Base-by-base conservation (phyloP, 2,888 invertebrate genomes). In the Gandaritis pyraliata region DNA sequence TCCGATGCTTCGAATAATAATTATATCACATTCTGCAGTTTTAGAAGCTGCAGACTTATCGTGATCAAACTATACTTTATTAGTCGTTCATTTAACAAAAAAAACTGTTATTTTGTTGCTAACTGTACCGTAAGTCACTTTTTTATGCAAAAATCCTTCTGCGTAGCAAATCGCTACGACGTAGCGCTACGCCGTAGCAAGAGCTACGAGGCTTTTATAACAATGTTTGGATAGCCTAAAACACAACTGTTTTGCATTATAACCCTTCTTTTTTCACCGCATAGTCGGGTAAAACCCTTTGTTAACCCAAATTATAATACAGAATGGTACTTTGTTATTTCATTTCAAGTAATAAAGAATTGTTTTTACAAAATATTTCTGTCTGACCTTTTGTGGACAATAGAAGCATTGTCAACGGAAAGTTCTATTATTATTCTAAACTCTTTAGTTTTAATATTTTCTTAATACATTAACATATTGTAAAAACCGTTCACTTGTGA, bases 141-240 rank as follows among this genome's bases (percentile, higher is more conserved):
- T 23, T 23, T 1, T 23, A 23, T 23, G 23, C 6, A 2, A 2
- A 23, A 23, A 3, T 23, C 23, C 1, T 23, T 23, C n/a, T 10
- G 15, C 50, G 45, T 50, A 55, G 50, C 39, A 8, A n/a, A n/a
- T 43, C 38, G 38, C 61, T 61, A 65, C 55, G 36, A 1, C 49
- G 46, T 57, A 64, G 57, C 33, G 46, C 43, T 58, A 61, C 41
- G 61, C 29, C 65, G 65, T 65, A 65, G 65, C 54, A 47, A 52
- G n/a, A 29, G 58, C 58, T 61, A 65, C 65, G 65, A 56, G 30
- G 16, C 23, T 51, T 11, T 43, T 11, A n/a, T 45, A 38, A 38
- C 39, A 10, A 23, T 49, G 49, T 49, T 30, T 38, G 49, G 12
- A 36, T 18, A 33, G 13, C 10, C 23, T 18, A 11, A 30, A 30